Evolutionary conservation across 1,140 invertebrate species (phyloP), one percentile per base, ranked within the genome.

Genomic region (Drosophila ananassae): DNA sequence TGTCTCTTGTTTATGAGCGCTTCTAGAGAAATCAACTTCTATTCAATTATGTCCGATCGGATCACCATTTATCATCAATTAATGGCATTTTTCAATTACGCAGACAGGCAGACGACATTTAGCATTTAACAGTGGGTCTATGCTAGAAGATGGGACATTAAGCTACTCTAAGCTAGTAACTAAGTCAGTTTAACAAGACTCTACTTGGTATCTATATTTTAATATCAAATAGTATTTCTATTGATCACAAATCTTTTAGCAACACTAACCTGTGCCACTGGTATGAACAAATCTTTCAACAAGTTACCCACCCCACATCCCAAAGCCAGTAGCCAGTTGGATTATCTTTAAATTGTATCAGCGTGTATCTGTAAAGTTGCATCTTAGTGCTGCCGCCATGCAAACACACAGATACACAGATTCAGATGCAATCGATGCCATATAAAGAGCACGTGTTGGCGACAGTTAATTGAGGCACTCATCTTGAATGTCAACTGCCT

Each of bases 301-400:
- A 28, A 9, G 21, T 22, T 10, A 13, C 46, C 34, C 9, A n/a
- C 46, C 52, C 28, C 9, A n/a, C 46, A 37, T 32, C n/a, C 2
- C 17, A 3, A 37, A 50, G 22, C 50, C 78, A 77, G 77, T 77
- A 79, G 62, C 67, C 21, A 30, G 59, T 82, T 75, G 66, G 53
- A 83, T 79, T 89, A 89, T 85, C 82, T 83, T 68, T 82, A 78
- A 85, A 85, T 87, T 79, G 82, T 82, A 85, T 89, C 83, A 62
- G 46, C 73, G 60, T 62, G 77, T 85, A 89, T 82, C 83, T 82
- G 28, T 51, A 46, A 62, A 44, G 61, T 54, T 78, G 83, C 64
- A 82, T 73, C 81, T 87, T 74, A 63, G 81, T 83, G 79, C 57
- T 75, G 51, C 50, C 58, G 39, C 41, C 41, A 48, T 32, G 32